Conservation (phyloP, 2,888 invertebrate species). For the Melanostoma mellinum region DNA sequence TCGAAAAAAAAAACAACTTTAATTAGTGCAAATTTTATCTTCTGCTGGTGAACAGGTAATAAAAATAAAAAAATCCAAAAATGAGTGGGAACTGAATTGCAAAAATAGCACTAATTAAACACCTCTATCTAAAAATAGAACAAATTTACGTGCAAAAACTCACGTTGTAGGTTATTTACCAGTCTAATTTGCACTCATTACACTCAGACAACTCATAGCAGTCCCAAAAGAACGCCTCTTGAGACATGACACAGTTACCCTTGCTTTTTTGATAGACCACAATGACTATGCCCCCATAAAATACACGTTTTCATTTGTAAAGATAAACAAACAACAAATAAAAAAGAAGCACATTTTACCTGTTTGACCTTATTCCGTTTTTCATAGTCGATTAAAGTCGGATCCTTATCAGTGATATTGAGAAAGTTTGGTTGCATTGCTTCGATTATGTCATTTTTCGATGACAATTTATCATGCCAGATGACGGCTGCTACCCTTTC, state of each 20-base stretch:
- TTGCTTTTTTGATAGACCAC: background rate
- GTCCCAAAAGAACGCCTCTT: conserved; percentile 7
- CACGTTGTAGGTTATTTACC: no score
- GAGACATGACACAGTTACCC: background rate
- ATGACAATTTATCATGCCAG: conserved; percentile 39
- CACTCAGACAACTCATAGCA: background rate
- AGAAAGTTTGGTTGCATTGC: conserved; percentile 30
- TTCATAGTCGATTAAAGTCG: conserved; percentile 78
- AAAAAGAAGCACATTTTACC: conserved; percentile 74
- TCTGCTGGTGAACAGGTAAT: no score
- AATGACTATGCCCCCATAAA: background rate
- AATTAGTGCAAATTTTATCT: no score
- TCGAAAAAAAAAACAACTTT: no score
- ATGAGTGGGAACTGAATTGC: background rate
- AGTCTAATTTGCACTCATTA: conserved; percentile 12
- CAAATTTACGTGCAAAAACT: background rate
- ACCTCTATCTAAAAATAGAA: conserved; percentile 10
- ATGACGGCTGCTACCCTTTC: conserved; percentile 62
- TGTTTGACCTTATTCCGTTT: conserved; percentile 81
- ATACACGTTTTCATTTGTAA: no score
- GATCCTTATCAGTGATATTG: conserved; percentile 74
- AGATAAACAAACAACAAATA: conserved; percentile 12
- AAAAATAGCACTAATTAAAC: background rate
- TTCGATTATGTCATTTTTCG: conserved; percentile 33
- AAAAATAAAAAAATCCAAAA: no score